Evolutionary conservation across 2,113 vertebrate genomes (phyloP), one percentile per base, ranked within the genome.

Genomic region (Gasterosteus nipponicus): DNA sequence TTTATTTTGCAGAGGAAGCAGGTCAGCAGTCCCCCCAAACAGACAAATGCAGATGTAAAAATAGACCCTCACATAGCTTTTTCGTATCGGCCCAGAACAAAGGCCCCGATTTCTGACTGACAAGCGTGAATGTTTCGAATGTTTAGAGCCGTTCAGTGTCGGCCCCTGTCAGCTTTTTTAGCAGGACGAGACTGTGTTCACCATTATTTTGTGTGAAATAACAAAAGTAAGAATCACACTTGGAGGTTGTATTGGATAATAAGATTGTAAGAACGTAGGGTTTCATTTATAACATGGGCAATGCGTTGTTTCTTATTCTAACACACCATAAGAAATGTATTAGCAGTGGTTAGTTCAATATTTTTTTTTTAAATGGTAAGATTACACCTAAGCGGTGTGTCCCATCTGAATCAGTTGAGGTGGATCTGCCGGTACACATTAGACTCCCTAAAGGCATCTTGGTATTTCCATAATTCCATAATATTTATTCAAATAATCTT

Each of bases 1-100:
- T 54, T 67, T 87, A 76, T 61, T 75, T 77, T 82, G 76, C 78
- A 70, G 73, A 70, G 78, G 72, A 85, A 86, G 64, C 78, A 67
- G 74, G 69, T 81, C 84, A 66, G 18, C 65, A 75, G 63, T 39
- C n/a, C 12, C 66, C 10, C 58, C 11, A 12, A 78, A 58, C 31
- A 68, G 39, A 80, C 66, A 58, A 74, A 78, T 18, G 35, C 12
- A 26, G 35, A 11, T 12, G 19, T 3, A 41, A 60, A 77, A 51
- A 35, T 10, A 69, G 33, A 38, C 67, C 53, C 26, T 38, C 22
- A 0, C 7, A 2, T 33, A 19, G 59, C 59, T 75, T 61, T 60
- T 54, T 53, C 42, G 2, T 4, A 60, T 38, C 0, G 1, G 67
- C 41, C 9, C 10, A 39, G 62, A 69, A 75, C 46, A 77, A 85